Conservation (phyloP, 2,888 invertebrate genomes). For the Saturnia japonica region DNA sequence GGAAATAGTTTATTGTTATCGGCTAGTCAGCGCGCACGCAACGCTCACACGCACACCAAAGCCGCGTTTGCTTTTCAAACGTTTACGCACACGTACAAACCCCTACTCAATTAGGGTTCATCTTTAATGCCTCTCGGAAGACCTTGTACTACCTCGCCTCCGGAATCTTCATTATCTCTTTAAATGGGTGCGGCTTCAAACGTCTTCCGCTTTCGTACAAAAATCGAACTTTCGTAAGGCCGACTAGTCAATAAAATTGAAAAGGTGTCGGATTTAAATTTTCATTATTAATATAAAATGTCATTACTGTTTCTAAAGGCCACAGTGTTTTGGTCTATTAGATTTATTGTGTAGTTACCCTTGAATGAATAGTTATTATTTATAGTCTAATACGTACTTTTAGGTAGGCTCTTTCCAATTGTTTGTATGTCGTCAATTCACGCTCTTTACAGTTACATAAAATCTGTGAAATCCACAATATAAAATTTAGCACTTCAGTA, state of each 20-base stretch:
- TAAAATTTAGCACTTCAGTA: slow-evolving; percentile 64
- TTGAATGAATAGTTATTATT: slow-evolving; percentile 45
- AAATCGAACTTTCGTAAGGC: slow-evolving; percentile 71
- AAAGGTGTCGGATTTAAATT: slow-evolving; percentile 66
- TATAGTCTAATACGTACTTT: slow-evolving; percentile 3
- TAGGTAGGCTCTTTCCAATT: slow-evolving; percentile 31
- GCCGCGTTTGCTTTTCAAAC: slow-evolving; percentile 65
- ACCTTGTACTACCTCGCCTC: slow-evolving; percentile 69
- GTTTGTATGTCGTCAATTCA: slow-evolving; percentile 27
- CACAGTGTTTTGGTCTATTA: slow-evolving; percentile 66
- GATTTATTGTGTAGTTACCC: slow-evolving; percentile 77
- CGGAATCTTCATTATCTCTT: slow-evolving; percentile 53
- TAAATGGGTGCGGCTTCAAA: slow-evolving; percentile 51
- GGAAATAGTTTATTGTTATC: slow-evolving; percentile 83
- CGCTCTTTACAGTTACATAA: slow-evolving; percentile 21
- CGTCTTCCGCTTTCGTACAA: slow-evolving; percentile 71
- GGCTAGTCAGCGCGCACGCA: slow-evolving; percentile 77
- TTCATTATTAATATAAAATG: slow-evolving; percentile 60
- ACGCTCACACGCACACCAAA: slow-evolving; percentile 65
- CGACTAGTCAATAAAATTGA: slow-evolving; percentile 72
- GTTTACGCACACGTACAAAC: slow-evolving; percentile 61
- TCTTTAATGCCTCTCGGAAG: slow-evolving; percentile 62
- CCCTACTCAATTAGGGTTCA: slow-evolving; percentile 69
- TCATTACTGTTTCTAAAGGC: slow-evolving; percentile 65
- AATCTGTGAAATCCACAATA: slow-evolving; percentile 28